Conservation (phyloP, 92 coral and sea anemone genomes). For the Micromussa lordhowensis region DNA sequence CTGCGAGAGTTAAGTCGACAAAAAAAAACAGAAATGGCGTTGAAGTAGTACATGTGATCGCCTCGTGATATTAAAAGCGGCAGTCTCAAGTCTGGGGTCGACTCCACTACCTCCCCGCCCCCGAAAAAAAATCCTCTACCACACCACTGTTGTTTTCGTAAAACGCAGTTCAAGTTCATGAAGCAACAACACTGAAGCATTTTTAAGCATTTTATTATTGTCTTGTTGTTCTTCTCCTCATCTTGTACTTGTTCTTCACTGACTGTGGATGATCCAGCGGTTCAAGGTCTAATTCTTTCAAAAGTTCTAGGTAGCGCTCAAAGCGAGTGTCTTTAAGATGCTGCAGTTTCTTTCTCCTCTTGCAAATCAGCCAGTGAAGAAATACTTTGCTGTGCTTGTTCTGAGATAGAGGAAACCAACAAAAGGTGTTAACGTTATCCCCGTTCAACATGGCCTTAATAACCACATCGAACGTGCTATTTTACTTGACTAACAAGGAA, state of each 20-base stretch:
- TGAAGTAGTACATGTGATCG: no score
- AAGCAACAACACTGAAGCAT: neutral
- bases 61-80: no score
- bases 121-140: no score
- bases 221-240: slow-evolving; percentile 74
- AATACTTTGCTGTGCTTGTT: slow-evolving; percentile 91
- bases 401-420: slow-evolving; percentile 45
- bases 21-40: no score
- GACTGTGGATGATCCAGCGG: slow-evolving; percentile 80
- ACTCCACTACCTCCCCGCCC: no score
- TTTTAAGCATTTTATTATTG: neutral
- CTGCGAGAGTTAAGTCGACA: no score
- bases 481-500: no score
- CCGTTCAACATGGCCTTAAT: neutral
- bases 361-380: slow-evolving; percentile 84
- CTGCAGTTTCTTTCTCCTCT: slow-evolving; percentile 81
- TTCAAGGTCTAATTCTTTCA: slow-evolving; percentile 75
- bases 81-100: no score
- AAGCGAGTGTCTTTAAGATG: slow-evolving; percentile 70
- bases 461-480: no score
- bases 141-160: no score
- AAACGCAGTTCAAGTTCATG: neutral
- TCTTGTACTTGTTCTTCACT: slow-evolving; percentile 91
- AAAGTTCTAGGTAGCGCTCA: slow-evolving; percentile 78
- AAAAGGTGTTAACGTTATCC: neutral